These are phyloP conservation scores for Gymnocypris eckloni DNA, from an alignment of 2,797 vertebrate species.

Conservation along the genomic window DNA sequence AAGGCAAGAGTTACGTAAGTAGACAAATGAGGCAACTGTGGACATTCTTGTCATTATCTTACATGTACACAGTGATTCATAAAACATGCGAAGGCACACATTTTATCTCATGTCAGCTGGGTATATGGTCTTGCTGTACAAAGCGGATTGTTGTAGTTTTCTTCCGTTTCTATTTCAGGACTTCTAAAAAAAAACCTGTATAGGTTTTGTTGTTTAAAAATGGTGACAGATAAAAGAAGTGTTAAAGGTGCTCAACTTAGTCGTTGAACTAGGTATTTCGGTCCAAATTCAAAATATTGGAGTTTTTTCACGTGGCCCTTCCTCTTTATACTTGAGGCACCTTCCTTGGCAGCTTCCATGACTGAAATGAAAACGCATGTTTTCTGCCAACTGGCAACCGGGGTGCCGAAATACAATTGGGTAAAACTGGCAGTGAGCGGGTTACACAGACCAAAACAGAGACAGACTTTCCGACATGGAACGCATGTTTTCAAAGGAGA, in stretches of 20 bases:
- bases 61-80: not conserved
- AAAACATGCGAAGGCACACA: not conserved
- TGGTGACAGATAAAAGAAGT: not conserved
- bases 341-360: too few relatives aligned
- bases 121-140: not conserved
- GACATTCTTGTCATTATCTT: not conserved
- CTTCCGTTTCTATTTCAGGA: constrained; percentile 12
- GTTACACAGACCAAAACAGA: too few relatives aligned
- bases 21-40: not conserved
- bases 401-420: too few relatives aligned
- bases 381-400: too few relatives aligned
- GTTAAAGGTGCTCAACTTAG: not conserved
- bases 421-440: too few relatives aligned
- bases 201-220: not conserved
- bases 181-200: not conserved
- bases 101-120: not conserved
- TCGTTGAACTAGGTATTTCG: too few relatives aligned
- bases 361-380: too few relatives aligned
- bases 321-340: too few relatives aligned
- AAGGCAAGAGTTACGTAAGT: constrained; percentile 65
- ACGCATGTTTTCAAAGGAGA: too few relatives aligned
- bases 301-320: too few relatives aligned
- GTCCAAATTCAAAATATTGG: too few relatives aligned
- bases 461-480: too few relatives aligned
- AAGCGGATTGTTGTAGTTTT: not conserved